A percentile compares a stretch with the other conserved stretches of the same genome.
Evolutionary conservation across 1,140 invertebrate genomes (phyloP).

Genomic region (Andricus grossulariae): DNA sequence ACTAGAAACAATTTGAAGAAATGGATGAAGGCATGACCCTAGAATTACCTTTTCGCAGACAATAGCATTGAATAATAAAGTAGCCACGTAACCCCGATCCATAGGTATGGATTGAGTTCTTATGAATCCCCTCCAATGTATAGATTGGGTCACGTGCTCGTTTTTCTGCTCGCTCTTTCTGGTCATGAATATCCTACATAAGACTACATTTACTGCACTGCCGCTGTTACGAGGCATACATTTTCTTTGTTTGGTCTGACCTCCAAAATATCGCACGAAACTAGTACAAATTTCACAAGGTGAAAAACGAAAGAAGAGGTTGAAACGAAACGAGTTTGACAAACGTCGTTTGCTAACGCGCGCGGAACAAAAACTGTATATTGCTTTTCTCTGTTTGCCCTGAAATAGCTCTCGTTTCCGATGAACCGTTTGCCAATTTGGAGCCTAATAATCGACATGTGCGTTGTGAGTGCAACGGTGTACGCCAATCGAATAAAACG

Average conservation of each 20-base stretch:
- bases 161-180: constrained; percentile 21
- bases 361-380: neutral
- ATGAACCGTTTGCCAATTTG: neutral
- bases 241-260: constrained; percentile 25
- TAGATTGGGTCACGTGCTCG: constrained; percentile 9
- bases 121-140: constrained; percentile 14
- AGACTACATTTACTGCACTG: constrained; percentile 13
- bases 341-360: too few species aligned
- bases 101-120: constrained; percentile 22
- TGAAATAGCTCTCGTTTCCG: neutral
- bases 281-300: neutral
- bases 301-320: too few species aligned
- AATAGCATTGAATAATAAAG: constrained; percentile 18
- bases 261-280: constrained; percentile 18
- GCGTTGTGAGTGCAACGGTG: neutral
- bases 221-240: neutral
- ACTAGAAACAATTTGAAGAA: neutral
- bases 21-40: neutral
- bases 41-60: constrained; percentile 18
- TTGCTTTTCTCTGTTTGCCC: neutral
- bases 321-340: too few species aligned
- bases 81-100: constrained; percentile 15
- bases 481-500: neutral
- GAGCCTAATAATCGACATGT: neutral
- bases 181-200: constrained; percentile 26